phyloP scores from a whole-genome alignment of 2,113 vertebrate genomes.

The Seriola rivoliana region DNA sequence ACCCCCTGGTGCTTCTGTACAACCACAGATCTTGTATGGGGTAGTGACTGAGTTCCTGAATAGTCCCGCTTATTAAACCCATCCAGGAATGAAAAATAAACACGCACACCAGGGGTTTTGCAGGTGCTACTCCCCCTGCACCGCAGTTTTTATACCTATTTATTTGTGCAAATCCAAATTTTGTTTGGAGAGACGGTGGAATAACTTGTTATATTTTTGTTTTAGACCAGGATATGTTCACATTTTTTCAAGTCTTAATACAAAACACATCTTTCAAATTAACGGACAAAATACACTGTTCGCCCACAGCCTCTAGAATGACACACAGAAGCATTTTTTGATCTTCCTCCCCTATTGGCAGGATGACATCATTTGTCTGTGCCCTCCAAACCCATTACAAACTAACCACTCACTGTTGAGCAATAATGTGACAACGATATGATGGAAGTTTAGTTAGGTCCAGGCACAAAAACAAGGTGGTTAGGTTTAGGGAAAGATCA shows the following conservation, averaged over 20 bases:
- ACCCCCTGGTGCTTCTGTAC: conserved; percentile 18
- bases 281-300: background rate
- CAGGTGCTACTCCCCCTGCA: conserved; percentile 46
- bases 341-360: too few relatives aligned
- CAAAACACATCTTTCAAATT: background rate
- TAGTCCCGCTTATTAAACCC: conserved; percentile 30
- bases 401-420: too few relatives aligned
- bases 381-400: too few relatives aligned
- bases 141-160: conserved; percentile 36
- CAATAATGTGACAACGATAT: background rate
- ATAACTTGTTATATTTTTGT: conserved; percentile 14
- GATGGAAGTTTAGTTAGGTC: too few relatives aligned
- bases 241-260: conserved; percentile 6
- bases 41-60: conserved; percentile 35
- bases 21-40: conserved; percentile 38
- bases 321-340: too few relatives aligned
- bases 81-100: conserved; percentile 62
- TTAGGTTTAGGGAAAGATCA: too few relatives aligned
- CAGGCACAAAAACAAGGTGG: background rate
- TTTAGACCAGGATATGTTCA: background rate
- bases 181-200: conserved; percentile 42
- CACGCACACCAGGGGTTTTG: conserved; percentile 17
- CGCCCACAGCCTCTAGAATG: too few relatives aligned
- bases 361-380: too few relatives aligned
- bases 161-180: conserved; percentile 49